A percentile compares a stretch with the other conserved stretches of the same genome.
phyloP scores from a whole-genome alignment of 1,140 invertebrate species.

The Eurosta solidaginis region DNA sequence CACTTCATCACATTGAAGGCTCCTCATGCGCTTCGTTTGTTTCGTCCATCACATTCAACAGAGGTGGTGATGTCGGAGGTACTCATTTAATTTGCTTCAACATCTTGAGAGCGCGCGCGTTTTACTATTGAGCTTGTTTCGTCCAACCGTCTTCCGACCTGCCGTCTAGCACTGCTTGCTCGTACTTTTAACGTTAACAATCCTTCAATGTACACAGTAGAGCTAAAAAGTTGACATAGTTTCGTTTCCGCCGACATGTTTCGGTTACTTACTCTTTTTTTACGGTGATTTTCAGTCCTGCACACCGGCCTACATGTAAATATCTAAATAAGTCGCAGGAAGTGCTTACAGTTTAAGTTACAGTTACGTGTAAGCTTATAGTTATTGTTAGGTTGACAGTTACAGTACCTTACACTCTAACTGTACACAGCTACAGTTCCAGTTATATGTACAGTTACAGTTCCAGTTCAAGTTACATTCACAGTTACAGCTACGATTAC shows the following conservation, averaged over 20 bases:
- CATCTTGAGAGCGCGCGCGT: not conserved
- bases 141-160: not conserved
- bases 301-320: not conserved
- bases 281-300: not conserved
- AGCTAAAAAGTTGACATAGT: conserved; percentile 14
- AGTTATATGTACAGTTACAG: no score
- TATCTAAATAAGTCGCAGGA: not conserved
- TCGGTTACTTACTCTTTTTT: conserved; percentile 10
- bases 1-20: conserved; percentile 22
- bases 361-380: not conserved
- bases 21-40: conserved; percentile 1
- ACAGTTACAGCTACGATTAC: no score
- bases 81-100: not conserved
- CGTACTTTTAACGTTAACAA: not conserved
- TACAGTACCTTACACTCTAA: no score
- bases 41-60: not conserved
- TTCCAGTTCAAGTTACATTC: no score
- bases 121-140: not conserved
- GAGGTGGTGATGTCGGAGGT: no score
- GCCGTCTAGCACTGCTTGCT: not conserved
- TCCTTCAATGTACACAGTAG: not conserved
- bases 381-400: no score
- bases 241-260: conserved; percentile 12
- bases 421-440: no score
- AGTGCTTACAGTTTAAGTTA: not conserved